phyloP scores from a whole-genome alignment of 2,113 vertebrate genomes.

The Lonchura striata region DNA sequence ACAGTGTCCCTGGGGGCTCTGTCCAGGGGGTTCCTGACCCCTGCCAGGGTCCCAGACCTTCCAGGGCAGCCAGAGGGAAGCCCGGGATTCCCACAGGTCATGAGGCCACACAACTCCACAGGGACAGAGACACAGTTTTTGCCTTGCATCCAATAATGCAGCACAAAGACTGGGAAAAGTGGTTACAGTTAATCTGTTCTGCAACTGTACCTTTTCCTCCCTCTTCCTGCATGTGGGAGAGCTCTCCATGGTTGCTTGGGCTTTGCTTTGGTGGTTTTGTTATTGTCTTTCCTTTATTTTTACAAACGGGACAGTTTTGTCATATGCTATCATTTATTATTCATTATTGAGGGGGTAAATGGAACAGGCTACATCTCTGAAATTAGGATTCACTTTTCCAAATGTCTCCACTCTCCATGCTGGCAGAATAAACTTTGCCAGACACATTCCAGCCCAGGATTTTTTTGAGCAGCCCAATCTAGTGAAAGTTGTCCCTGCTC shows the following conservation, averaged over 20 bases:
- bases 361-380: not conserved
- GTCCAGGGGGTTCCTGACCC: too few species aligned
- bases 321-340: not conserved
- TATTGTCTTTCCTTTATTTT: not conserved
- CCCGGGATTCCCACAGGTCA: too few species aligned
- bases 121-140: not conserved
- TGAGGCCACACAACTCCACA: conserved; percentile 29
- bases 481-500: not conserved
- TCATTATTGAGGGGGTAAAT: not conserved
- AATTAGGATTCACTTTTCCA: not conserved
- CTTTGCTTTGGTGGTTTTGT: not conserved
- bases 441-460: not conserved
- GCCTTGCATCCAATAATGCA: not conserved
- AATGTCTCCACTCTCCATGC: not conserved
- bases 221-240: accelerated
- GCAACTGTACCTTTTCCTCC: not conserved
- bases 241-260: not conserved
- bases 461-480: not conserved
- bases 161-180: not conserved
- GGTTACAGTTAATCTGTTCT: not conserved
- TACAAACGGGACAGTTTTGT: not conserved
- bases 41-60: too few species aligned
- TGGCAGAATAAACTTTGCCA: not conserved
- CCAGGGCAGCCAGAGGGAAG: too few species aligned
- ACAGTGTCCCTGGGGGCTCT: too few species aligned